Evolutionary conservation across 2,888 invertebrate species (phyloP).

Genomic region (Lasioglossum pauxillum): DNA sequence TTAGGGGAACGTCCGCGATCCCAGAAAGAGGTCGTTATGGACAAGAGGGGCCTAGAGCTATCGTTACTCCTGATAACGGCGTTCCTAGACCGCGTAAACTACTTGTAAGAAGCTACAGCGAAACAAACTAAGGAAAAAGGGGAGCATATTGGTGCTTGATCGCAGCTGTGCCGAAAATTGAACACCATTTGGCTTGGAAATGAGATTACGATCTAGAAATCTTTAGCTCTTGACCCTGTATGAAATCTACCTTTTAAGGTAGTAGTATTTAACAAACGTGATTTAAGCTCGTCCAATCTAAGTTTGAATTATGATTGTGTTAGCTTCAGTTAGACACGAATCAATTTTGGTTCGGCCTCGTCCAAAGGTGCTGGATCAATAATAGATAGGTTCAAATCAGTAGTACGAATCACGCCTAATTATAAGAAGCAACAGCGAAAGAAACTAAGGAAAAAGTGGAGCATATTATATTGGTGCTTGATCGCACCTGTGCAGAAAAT

Average conservation of each 20-base stretch:
- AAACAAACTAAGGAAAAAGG: background rate
- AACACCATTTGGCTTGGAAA: background rate
- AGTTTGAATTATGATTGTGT: background rate
- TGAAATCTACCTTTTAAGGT: background rate
- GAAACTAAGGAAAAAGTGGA: background rate
- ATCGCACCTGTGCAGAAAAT: background rate
- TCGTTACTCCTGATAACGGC: background rate
- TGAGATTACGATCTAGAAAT: background rate
- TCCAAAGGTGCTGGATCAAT: too few relatives aligned
- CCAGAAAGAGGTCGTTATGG: slow-evolving; percentile 4
- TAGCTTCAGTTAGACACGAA: too few relatives aligned
- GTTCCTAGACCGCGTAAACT: background rate
- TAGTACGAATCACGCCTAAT: too few relatives aligned
- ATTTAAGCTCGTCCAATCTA: background rate
- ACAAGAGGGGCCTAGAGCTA: slow-evolving; percentile 11
- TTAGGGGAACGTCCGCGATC: background rate
- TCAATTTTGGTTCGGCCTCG: too few relatives aligned
- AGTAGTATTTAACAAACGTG: too few relatives aligned
- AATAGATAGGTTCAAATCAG: too few relatives aligned
- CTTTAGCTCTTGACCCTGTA: background rate
- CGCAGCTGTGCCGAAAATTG: background rate
- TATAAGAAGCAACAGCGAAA: background rate
- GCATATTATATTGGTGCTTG: background rate
- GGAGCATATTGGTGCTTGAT: background rate
- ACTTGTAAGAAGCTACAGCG: background rate